Conservation (phyloP, 2,113 vertebrate species). For the Stigmatopora nigra region DNA sequence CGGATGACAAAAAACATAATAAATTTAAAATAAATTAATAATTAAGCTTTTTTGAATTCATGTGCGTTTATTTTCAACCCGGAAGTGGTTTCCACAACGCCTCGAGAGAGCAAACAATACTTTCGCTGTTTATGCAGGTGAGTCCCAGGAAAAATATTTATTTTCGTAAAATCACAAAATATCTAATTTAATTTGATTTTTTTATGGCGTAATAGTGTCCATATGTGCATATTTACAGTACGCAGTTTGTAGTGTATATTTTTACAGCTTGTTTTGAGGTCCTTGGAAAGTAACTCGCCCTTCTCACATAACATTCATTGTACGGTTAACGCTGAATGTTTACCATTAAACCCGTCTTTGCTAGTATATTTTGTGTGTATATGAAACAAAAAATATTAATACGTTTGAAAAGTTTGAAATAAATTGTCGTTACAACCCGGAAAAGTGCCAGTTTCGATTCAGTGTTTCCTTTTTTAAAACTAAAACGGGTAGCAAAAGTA, state of each 20-base stretch:
- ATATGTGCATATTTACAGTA: neutral
- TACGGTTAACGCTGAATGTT: too few species aligned
- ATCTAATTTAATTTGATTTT: neutral
- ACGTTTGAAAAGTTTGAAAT: neutral
- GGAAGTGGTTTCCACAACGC: constrained; percentile 46
- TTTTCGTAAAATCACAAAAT: constrained; percentile 3
- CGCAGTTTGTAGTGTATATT: neutral
- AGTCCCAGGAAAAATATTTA: constrained; percentile 22
- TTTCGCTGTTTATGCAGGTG: constrained; percentile 28
- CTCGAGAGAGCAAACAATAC: constrained; percentile 2
- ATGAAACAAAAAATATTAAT: neutral
- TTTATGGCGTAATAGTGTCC: neutral
- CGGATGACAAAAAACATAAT: too few species aligned
- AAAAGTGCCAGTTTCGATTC: neutral
- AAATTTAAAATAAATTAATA: neutral
- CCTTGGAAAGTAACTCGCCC: neutral
- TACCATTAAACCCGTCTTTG: neutral
- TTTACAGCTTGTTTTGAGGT: neutral
- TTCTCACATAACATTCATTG: neutral
- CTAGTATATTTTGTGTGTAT: neutral
- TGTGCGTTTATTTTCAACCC: constrained; percentile 26
- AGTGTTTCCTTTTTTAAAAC: too few species aligned
- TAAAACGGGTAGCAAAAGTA: too few species aligned
- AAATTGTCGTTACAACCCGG: neutral
- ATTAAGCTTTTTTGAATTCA: neutral